A percentile compares a stretch with the other conserved stretches of the same genome.
Conservation (phyloP, 2,113 vertebrate genomes). For the Hystrix cristata region DNA sequence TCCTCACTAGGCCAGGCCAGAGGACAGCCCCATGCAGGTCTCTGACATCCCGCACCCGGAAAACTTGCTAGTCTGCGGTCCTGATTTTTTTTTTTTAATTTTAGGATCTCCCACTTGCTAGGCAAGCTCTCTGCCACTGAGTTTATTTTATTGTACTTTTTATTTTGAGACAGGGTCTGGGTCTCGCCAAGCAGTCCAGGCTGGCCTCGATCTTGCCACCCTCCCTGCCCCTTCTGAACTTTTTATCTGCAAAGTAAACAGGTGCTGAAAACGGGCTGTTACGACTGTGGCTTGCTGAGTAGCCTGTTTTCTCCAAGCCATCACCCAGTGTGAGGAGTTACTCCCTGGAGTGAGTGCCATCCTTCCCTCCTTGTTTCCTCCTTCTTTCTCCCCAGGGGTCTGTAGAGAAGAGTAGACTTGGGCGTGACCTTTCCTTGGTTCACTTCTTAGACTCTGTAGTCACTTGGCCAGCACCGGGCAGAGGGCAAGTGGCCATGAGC, state of each 20-base stretch:
- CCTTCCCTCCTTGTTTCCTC: too few relatives aligned
- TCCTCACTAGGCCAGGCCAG: not conserved
- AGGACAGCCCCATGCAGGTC: not conserved
- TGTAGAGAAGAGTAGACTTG: not conserved
- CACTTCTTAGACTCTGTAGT: not conserved
- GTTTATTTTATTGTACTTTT: not conserved
- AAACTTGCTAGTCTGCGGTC: not conserved
- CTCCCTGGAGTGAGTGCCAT: not conserved
- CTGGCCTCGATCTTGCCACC: not conserved
- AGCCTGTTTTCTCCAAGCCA: not conserved
- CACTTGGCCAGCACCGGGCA: not conserved
- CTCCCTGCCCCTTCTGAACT: not conserved
- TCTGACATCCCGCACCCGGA: not conserved
- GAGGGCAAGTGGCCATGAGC: not conserved
- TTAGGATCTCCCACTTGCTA: not conserved
- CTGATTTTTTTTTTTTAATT: not conserved
- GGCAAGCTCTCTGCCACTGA: not conserved
- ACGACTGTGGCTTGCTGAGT: not conserved
- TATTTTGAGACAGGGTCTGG: not conserved
- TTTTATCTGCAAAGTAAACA: not conserved
- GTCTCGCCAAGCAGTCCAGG: not conserved
- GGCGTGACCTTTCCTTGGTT: not conserved
- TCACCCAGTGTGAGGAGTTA: not conserved
- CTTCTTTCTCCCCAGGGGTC: not conserved
- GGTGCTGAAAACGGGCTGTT: not conserved